These are phyloP conservation scores for Leptopilina myrica DNA, from an alignment of 2,888 invertebrate genomes.

Conservation along the genomic window DNA sequence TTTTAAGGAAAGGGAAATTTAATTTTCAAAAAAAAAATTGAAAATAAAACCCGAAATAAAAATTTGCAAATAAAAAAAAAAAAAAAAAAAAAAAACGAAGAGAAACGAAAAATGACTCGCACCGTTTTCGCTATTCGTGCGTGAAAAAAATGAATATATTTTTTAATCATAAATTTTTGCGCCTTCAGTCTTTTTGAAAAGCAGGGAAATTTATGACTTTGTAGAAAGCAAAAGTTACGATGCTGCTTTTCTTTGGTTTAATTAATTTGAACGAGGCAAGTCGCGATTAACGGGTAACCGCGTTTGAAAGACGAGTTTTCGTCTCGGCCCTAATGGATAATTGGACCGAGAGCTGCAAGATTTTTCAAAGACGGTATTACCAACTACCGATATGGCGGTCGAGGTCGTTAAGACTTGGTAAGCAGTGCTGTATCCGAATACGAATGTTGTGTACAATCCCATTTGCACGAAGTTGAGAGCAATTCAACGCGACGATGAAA, in stretches of 20 bases:
- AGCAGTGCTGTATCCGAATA: constrained; percentile 40
- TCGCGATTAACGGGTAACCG: constrained; percentile 43
- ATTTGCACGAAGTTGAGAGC: constrained; percentile 34
- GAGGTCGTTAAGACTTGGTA: constrained; percentile 44
- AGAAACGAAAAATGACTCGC: too few relatives aligned
- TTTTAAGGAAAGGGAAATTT: neutral
- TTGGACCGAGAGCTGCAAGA: constrained; percentile 44
- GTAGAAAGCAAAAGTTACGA: constrained; percentile 40
- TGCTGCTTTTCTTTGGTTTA: constrained; percentile 34
- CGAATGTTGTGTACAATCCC: constrained; percentile 39
- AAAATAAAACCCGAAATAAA: too few relatives aligned
- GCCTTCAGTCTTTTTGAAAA: constrained; percentile 14
- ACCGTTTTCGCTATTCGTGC: neutral
- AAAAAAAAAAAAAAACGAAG: too few relatives aligned
- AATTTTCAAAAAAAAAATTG: too few relatives aligned
- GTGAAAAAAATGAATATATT: neutral
- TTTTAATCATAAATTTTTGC: constrained; percentile 11
- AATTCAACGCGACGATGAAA: constrained; percentile 28
- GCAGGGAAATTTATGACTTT: constrained; percentile 32
- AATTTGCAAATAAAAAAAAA: too few relatives aligned
- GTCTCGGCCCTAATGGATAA: constrained; percentile 44
- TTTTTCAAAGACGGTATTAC: constrained; percentile 46
- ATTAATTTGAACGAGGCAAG: constrained; percentile 42
- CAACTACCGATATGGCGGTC: constrained; percentile 39
- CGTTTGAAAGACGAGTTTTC: constrained; percentile 48